Conservation (phyloP, 2,888 invertebrate species). For the Synergus japonicus region DNA sequence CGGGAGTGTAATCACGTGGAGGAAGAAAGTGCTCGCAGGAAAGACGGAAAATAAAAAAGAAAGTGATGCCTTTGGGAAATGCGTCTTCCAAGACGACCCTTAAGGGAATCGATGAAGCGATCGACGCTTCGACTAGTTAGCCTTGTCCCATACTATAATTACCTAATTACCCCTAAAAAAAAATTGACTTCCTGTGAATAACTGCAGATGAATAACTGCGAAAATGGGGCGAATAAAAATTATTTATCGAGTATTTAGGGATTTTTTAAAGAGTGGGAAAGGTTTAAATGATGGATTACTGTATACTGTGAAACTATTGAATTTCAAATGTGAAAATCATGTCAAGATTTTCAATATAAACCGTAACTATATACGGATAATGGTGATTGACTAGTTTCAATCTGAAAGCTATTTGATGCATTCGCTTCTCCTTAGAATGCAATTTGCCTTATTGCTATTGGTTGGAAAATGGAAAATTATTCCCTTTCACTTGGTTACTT, state of each 20-base stretch:
- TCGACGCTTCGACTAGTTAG: conserved; percentile 31
- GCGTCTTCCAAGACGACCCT: conserved; percentile 19
- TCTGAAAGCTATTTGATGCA: conserved; percentile 8
- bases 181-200: neutral
- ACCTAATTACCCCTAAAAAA: conserved; percentile 32
- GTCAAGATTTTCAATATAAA: neutral
- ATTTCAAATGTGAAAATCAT: neutral
- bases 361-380: conserved; percentile 6
- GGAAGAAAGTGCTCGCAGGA: conserved; percentile 49
- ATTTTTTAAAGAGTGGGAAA: no score
- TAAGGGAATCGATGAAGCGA: conserved; percentile 39
- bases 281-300: neutral
- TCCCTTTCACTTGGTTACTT: conserved; percentile 20
- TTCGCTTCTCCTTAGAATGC: neutral
- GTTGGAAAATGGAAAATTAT: conserved; percentile 17
- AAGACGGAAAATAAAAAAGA: conserved; percentile 52
- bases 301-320: neutral
- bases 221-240: neutral
- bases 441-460: conserved; percentile 18
- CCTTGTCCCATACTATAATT: conserved; percentile 18
- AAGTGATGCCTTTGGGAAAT: conserved; percentile 15
- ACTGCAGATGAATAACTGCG: neutral
- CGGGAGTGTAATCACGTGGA: conserved; percentile 52
- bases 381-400: conserved; percentile 10
- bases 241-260: neutral